Evolutionary conservation across 2,888 invertebrate species (phyloP), one percentile per base, ranked within the genome.

Genomic region (Lottia gigantea): DNA sequence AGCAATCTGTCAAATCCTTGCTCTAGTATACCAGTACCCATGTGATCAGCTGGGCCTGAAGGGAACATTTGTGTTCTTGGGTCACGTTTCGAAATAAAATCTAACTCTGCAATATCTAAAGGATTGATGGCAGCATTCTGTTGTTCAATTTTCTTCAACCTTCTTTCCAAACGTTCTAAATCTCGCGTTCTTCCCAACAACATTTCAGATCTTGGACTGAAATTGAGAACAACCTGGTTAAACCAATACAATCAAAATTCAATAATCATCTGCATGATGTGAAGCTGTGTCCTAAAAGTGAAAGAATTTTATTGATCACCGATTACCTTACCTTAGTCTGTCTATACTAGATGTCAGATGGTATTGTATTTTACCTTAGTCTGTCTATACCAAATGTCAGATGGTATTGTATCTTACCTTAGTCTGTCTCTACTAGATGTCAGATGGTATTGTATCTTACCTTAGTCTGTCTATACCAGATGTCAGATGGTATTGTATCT

Each of bases 1-100:
- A 82, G 69, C 45, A 83, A 71, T 19, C 78, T 75, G 8, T 77
- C 78, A 69, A 83, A 82, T 12, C 83, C 83, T 16, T 73, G 64
- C 71, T 83, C 85, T n/a, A 83, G 65, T 31, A 83, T 73, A 26
- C 76, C 75, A 25, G 45, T 40, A 16, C 61, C 46, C 6, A 0
- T n/a, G 6, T 61, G 55, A 8, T 23, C 23, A 23, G 55, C 12
- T 19, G 19, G 23, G 15, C 55, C 19, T 55, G 15, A 16, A 19
- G n/a, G 19, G 14, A 15, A 14, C 14, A 55, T 23, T 3, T 55
- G 55, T 19, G 2, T 55, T 19, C 55, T 8, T 12, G 55, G 55
- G 23, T 55, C 55, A 23, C 55, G 55, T 12, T 23, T 11, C 19
- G 55, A 55, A 11, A 55, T 23, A 23, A 55, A 55, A 23, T 55